A percentile compares a stretch with the other conserved stretches of the same genome.
phyloP scores from a whole-genome alignment of 2,113 vertebrate species.

The Sula dactylatra region DNA sequence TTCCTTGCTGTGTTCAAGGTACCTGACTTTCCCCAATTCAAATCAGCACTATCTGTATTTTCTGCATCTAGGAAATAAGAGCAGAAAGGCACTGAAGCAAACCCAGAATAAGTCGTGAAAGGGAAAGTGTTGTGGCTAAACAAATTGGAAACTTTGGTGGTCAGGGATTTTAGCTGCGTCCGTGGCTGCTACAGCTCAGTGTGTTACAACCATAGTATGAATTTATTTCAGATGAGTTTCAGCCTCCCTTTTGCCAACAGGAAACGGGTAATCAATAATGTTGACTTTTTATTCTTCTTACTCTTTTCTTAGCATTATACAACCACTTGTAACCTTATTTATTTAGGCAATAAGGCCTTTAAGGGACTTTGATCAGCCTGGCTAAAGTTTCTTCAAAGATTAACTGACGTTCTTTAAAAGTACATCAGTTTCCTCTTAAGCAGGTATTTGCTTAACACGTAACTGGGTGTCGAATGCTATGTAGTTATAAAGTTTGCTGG shows the following conservation, averaged over 20 bases:
- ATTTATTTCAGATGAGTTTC: not conserved
- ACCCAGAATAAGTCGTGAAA: not conserved
- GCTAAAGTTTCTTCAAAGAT: constrained; percentile 71
- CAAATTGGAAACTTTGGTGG: not conserved
- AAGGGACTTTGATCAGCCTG: constrained; percentile 65
- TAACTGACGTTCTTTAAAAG: constrained; percentile 56
- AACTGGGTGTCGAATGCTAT: constrained; percentile 33
- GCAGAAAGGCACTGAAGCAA: not conserved
- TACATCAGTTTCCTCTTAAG: constrained; percentile 37
- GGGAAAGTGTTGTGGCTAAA: not conserved
- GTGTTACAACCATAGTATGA: not conserved
- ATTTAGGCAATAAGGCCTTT: constrained; percentile 65
- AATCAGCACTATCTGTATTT: not conserved
- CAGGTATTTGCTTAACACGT: constrained; percentile 69
- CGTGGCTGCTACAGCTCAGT: not conserved
- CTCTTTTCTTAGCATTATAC: not conserved
- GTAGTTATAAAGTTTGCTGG: constrained; percentile 54
- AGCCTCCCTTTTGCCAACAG: not conserved
- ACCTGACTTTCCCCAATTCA: not conserved
- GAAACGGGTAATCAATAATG: not conserved
- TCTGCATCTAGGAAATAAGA: not conserved
- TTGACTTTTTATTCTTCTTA: not conserved
- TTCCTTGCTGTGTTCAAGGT: not conserved
- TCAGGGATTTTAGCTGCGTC: not conserved
- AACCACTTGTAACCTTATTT: constrained; percentile 44